A percentile compares a stretch with the other conserved stretches of the same genome.
phyloP scores from a whole-genome alignment of 1,140 invertebrate species.

The Belonocnema kinseyi region DNA sequence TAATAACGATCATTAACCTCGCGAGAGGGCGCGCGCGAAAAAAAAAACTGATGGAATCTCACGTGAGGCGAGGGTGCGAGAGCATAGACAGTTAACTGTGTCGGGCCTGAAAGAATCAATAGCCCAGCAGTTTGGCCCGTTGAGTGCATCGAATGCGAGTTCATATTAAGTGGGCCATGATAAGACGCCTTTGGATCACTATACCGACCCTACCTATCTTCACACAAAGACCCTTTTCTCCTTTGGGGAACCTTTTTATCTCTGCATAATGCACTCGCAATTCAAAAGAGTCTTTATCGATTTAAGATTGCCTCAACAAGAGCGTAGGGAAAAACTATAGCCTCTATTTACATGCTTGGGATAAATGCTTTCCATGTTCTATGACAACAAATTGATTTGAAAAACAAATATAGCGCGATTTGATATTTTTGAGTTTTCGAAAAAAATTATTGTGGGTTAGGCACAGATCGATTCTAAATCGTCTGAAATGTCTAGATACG shows the following conservation, averaged over 20 bases:
- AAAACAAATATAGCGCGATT: too few relatives aligned
- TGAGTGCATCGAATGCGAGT: constrained; percentile 27
- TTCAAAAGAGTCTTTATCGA: constrained; percentile 20
- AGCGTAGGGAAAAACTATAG: neutral
- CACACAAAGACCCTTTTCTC: constrained; percentile 20
- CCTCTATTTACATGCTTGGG: neutral
- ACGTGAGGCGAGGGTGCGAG: constrained; percentile 24
- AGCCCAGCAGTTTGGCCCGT: constrained; percentile 18
- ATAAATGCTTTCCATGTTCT: neutral
- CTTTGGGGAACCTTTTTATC: neutral
- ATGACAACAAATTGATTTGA: neutral
- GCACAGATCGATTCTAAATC: too few relatives aligned
- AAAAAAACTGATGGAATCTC: constrained; percentile 27
- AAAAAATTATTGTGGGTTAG: too few relatives aligned
- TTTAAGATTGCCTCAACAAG: neutral
- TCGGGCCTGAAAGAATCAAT: constrained; percentile 28
- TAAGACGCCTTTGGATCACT: constrained; percentile 16
- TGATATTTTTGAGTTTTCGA: too few relatives aligned
- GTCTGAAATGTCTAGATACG: too few relatives aligned
- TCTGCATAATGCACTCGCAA: constrained; percentile 10
- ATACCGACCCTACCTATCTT: constrained; percentile 5
- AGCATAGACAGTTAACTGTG: constrained; percentile 29
- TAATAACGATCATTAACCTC: constrained; percentile 25
- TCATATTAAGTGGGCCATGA: constrained; percentile 22
- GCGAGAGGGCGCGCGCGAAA: constrained; percentile 4